phyloP scores from a whole-genome alignment of 2,797 vertebrate species.

The Sebastiscus tertius region DNA sequence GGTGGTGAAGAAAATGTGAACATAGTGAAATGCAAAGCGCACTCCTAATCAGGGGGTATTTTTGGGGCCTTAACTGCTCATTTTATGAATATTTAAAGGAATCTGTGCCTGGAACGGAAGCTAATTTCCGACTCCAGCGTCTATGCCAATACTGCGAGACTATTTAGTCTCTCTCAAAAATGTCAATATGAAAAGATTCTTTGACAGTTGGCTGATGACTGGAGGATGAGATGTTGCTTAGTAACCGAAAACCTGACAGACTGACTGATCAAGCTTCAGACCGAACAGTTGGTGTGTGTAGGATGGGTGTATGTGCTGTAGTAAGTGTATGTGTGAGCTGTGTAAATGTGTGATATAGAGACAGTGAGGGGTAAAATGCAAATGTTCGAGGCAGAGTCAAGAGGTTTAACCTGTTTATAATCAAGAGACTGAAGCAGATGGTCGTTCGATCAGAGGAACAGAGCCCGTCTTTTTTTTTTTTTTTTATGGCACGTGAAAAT shows the following conservation, averaged over 20 bases:
- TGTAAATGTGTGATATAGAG: slow-evolving; percentile 1
- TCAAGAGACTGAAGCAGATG: slow-evolving; percentile 16
- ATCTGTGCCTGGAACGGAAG: slow-evolving; percentile 1
- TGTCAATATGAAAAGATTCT: slow-evolving; percentile 48
- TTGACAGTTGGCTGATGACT: slow-evolving; percentile 55
- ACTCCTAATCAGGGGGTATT: not conserved
- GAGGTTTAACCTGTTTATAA: not conserved
- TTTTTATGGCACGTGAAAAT: not conserved
- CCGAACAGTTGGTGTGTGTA: slow-evolving; percentile 67
- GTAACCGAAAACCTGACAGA: slow-evolving; percentile 71
- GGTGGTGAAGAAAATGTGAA: not conserved
- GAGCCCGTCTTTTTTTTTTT: not conserved
- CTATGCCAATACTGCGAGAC: not conserved
- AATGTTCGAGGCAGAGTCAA: not conserved
- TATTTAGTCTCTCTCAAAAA: slow-evolving; percentile 40
- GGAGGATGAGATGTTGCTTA: slow-evolving; percentile 67
- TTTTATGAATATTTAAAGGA: slow-evolving; percentile 15
- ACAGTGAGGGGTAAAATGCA: not conserved
- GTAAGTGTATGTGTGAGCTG: slow-evolving; percentile 12
- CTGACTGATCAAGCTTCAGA: slow-evolving; percentile 55
- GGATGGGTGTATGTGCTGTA: slow-evolving; percentile 38
- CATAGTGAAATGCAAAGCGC: not conserved
- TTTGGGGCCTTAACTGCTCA: slow-evolving; percentile 7
- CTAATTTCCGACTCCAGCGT: slow-evolving; percentile 7
- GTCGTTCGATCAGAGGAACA: not conserved